Conservation (phyloP, 1,140 invertebrate genomes). For the Drosophila eugracilis region DNA sequence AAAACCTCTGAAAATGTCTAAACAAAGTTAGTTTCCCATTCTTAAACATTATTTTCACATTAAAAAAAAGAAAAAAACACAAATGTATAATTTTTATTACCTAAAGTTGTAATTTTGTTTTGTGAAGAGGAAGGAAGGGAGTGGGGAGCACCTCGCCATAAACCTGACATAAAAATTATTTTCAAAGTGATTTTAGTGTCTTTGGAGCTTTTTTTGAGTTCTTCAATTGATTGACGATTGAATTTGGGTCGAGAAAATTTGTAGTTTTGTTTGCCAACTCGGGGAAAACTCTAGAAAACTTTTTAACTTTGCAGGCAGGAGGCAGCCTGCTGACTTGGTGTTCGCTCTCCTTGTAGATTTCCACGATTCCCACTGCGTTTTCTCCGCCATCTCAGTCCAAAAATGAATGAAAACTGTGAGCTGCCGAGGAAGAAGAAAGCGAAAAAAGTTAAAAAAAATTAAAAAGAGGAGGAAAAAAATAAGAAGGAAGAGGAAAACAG, state of each 20-base stretch:
- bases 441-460: constrained; percentile 33
- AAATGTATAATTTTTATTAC: too few species aligned
- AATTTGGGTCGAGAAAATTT: constrained; percentile 16
- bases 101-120: too few species aligned
- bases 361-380: constrained; percentile 16
- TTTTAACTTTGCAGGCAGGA: constrained; percentile 19
- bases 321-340: not conserved
- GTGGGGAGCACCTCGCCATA: too few species aligned
- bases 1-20: too few species aligned
- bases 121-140: too few species aligned
- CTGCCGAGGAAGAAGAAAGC: not conserved
- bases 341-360: too few species aligned
- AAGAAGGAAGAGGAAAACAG: not conserved
- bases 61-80: too few species aligned
- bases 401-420: constrained; percentile 23
- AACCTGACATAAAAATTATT: too few species aligned
- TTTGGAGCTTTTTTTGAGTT: constrained; percentile 3
- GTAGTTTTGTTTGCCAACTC: constrained; percentile 26
- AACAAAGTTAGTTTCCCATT: too few species aligned
- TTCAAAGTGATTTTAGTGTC: not conserved
- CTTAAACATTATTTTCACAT: too few species aligned
- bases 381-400: not conserved
- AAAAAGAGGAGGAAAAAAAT: not conserved
- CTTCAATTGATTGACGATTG: constrained; percentile 29
- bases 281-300: constrained; percentile 20